Evolutionary conservation across 2,888 invertebrate species (phyloP).

Genomic region (Andrena haemorrhoa): DNA sequence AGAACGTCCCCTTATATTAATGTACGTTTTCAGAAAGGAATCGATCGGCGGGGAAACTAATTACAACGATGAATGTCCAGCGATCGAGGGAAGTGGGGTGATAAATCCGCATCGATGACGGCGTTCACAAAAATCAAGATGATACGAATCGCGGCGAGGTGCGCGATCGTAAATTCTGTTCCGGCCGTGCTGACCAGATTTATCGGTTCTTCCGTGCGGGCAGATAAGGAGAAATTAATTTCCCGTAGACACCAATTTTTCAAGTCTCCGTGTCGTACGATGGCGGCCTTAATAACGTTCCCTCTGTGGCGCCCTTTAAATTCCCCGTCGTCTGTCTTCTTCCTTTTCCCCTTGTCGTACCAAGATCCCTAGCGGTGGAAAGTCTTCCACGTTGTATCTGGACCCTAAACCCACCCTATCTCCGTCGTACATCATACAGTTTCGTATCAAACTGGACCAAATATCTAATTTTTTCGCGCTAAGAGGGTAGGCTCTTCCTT

Average conservation of each 20-base stretch:
- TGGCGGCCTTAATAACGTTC: slow-evolving; percentile 57
- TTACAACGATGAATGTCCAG: slow-evolving; percentile 49
- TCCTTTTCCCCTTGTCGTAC: neutral
- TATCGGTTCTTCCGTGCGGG: slow-evolving; percentile 65
- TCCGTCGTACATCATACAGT: neutral
- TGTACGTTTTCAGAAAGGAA: slow-evolving; percentile 1
- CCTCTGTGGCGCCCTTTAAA: slow-evolving; percentile 35
- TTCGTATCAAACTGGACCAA: neutral
- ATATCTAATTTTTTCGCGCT: neutral
- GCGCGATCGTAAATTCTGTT: slow-evolving; percentile 65
- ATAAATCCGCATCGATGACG: slow-evolving; percentile 68
- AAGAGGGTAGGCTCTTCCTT: neutral
- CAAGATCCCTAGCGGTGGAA: neutral
- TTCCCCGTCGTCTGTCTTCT: slow-evolving; percentile 1
- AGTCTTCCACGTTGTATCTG: neutral
- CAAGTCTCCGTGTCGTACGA: slow-evolving; percentile 48
- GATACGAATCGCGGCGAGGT: slow-evolving; percentile 56
- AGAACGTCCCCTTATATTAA: neutral
- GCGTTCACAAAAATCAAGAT: slow-evolving; percentile 61
- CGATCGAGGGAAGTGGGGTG: slow-evolving; percentile 15
- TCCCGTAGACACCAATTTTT: slow-evolving; percentile 72
- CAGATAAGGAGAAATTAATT: slow-evolving; percentile 76
- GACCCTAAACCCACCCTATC: neutral
- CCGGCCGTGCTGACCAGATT: slow-evolving; percentile 66
- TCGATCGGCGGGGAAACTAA: slow-evolving; percentile 48